Evolutionary conservation across 2,888 invertebrate genomes (phyloP), one percentile per base, ranked within the genome.

Genomic region (Agonopterix heracliana): DNA sequence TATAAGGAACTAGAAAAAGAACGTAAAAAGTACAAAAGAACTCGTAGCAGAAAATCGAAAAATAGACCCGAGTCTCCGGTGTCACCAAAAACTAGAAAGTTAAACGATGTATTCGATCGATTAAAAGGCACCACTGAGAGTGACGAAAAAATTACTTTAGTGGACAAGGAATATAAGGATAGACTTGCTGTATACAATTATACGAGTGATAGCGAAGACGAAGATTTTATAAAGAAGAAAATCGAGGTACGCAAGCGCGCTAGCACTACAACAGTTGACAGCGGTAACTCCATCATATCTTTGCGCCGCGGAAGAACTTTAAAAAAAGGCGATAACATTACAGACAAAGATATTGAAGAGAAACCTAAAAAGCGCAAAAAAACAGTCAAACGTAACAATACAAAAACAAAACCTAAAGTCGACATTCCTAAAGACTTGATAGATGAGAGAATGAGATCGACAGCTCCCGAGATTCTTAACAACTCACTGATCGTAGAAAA

Each of bases 131-230:
- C 66, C 1, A 53, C 64, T 0, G 71, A 78, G 9, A 64, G 60
- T 45, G 59, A 62, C 7, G 71, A 74, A 54, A 60, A 64, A 34
- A 60, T 78, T 1, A 68, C 50, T 13, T 9, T 76, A 1, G 73
- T 54, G 0, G 66, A 75, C 41, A 74, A 64, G 51, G 2, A 60
- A 36, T 11, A 1, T 3, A 45, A 49, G 2, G 55, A 63, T 17
- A 11, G 68, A 75, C n/a, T 11, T 62, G 0, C 63, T 0, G 54
- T 77, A 1, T 86, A 75, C 51, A 82, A 86, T 51, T 82, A 69
- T 43, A 69, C 77, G 0, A 78, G 77, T 47, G 85, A 80, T n/a
- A 85, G 81, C 51, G 85, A 84, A 17, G 81, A 82, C 50, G 71
- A 74, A 35, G 73, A 78, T 56, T 81, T 82, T 49, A 68, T 69